Evolutionary conservation across 2,797 vertebrate species (phyloP).

Genomic region (Cyclopterus lumpus): DNA sequence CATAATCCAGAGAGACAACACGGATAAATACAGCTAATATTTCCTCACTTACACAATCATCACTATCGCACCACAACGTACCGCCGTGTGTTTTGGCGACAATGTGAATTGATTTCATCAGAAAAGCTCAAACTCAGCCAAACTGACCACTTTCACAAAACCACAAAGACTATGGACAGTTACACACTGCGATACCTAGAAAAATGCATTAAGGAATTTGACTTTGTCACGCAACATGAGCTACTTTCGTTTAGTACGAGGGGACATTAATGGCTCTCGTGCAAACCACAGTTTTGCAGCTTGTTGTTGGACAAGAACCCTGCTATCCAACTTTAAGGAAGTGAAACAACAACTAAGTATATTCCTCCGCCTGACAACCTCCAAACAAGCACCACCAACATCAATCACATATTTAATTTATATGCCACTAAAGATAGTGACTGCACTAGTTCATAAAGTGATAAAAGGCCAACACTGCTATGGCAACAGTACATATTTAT

Average conservation of each 20-base stretch:
- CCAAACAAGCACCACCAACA: slow-evolving; percentile 17
- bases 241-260: slow-evolving; percentile 41
- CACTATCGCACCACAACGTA: slow-evolving; percentile 23
- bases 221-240: slow-evolving; percentile 14
- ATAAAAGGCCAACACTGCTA: slow-evolving; percentile 31
- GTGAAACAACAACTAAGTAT: slow-evolving; percentile 18
- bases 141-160: slow-evolving; percentile 16
- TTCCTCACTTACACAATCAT: slow-evolving; percentile 10
- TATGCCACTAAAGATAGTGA: neutral
- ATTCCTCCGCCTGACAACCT: slow-evolving; percentile 21
- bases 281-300: neutral
- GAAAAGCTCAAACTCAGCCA: slow-evolving; percentile 39
- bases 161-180: slow-evolving; percentile 12
- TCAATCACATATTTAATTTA: slow-evolving; percentile 19
- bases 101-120: slow-evolving; percentile 57
- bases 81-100: slow-evolving; percentile 10
- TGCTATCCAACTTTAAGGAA: slow-evolving; percentile 12
- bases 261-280: slow-evolving; percentile 18
- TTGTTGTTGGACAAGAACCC: slow-evolving; percentile 21
- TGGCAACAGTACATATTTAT: slow-evolving; percentile 21
- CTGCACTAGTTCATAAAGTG: slow-evolving; percentile 13
- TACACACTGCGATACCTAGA: neutral
- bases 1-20: slow-evolving; percentile 19
- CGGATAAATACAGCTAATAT: slow-evolving; percentile 11
- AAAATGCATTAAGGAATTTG: slow-evolving; percentile 5